Evolutionary conservation across 2,113 vertebrate species (phyloP).

Genomic region (Callocephalon fimbriatum): DNA sequence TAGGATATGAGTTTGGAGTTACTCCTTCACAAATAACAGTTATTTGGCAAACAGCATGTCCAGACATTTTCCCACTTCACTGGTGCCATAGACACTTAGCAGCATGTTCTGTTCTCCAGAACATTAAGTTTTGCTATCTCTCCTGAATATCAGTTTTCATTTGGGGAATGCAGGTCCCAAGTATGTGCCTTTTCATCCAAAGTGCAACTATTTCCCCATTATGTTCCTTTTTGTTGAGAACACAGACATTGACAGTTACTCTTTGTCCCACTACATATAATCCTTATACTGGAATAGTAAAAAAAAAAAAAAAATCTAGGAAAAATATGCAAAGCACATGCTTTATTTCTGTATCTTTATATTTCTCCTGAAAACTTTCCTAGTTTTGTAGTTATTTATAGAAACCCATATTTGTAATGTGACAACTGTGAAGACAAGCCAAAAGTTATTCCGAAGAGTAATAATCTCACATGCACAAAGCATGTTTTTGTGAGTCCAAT

Average conservation of each 20-base stretch:
- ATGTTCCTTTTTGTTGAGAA: neutral
- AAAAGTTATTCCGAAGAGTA: neutral
- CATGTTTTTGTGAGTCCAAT: neutral
- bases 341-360: neutral
- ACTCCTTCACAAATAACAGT: conserved; percentile 43
- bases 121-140: conserved; percentile 44
- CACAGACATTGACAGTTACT: neutral
- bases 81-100: conserved; percentile 59
- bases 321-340: neutral
- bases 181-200: conserved; percentile 1
- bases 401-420: neutral
- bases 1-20: conserved; percentile 53
- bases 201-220: neutral
- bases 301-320: neutral
- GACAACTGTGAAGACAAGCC: neutral
- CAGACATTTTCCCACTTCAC: conserved; percentile 57
- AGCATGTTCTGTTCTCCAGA: conserved; percentile 1
- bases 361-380: neutral
- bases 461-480: neutral
- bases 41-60: conserved; percentile 36
- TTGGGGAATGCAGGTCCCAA: neutral
- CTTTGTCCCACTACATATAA: neutral
- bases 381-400: neutral
- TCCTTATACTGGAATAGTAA: neutral
- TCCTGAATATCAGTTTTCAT: conserved; percentile 41